Evolutionary conservation across 2,888 invertebrate genomes (phyloP).

Genomic region (Campaea margaritaria): DNA sequence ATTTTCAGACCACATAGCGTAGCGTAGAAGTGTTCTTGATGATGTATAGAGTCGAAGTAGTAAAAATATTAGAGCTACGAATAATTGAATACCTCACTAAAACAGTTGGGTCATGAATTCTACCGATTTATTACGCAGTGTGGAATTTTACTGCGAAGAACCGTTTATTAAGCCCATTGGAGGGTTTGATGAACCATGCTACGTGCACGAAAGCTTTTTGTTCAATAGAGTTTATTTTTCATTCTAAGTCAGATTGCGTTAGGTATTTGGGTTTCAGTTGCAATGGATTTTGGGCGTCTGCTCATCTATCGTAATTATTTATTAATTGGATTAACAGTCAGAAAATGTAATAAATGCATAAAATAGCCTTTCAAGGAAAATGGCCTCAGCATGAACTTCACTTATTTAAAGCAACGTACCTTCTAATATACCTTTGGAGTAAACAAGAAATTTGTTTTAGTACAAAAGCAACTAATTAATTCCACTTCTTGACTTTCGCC

Average conservation of each 20-base stretch:
- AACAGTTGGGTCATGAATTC: conserved; percentile 23
- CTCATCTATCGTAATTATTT: too few species aligned
- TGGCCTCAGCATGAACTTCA: too few species aligned
- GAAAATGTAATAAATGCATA: too few species aligned
- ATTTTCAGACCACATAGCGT: conserved; percentile 33
- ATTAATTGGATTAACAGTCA: too few species aligned
- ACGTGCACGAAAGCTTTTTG: neutral
- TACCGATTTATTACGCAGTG: conserved; percentile 19
- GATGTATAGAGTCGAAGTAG: conserved; percentile 25
- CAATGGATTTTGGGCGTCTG: too few species aligned
- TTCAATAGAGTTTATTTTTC: neutral
- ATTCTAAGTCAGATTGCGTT: too few species aligned
- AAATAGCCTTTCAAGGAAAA: too few species aligned
- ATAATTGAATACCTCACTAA: conserved; percentile 17
- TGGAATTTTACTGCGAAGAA: conserved; percentile 14
- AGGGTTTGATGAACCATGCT: conserved; percentile 17
- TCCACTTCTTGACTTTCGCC: conserved; percentile 33
- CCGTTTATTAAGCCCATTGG: neutral
- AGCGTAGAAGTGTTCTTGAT: conserved; percentile 26
- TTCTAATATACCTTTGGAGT: neutral
- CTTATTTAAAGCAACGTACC: too few species aligned
- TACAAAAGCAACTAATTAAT: conserved; percentile 33
- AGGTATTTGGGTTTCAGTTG: too few species aligned
- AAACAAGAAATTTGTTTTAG: conserved; percentile 22
- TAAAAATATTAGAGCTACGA: conserved; percentile 22